Conservation (phyloP, 2,113 vertebrate species). For the Micronycteris hirsuta region DNA sequence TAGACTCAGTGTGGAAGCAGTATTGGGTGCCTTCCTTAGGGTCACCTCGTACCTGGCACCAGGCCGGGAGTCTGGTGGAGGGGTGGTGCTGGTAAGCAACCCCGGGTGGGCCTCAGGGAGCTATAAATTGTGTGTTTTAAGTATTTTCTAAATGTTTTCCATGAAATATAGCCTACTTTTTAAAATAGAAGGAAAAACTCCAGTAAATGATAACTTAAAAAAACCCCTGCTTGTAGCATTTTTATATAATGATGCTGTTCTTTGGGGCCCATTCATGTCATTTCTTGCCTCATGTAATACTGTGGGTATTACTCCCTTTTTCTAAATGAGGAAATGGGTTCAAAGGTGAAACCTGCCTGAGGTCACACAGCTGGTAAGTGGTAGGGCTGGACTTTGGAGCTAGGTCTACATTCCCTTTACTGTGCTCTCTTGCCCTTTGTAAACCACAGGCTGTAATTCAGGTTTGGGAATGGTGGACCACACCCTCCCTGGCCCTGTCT, state of each 20-base stretch:
- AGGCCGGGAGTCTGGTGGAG: not conserved
- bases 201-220: not conserved
- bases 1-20: not conserved
- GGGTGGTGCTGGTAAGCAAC: not conserved
- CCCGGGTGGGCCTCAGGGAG: not conserved
- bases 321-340: not conserved
- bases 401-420: not conserved
- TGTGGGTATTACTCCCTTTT: not conserved
- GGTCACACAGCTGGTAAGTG: not conserved
- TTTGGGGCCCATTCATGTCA: not conserved
- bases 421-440: not conserved
- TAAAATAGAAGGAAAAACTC: not conserved
- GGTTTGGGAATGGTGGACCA: not conserved
- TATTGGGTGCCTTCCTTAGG: not conserved
- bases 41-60: not conserved
- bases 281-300: not conserved
- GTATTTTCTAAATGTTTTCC: not conserved
- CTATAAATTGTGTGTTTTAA: not conserved
- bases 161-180: not conserved
- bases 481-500: not conserved
- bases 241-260: not conserved
- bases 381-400: not conserved
- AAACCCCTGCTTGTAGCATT: not conserved
- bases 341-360: not conserved
- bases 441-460: not conserved